Conservation (phyloP, 2,888 invertebrate species). For the Eristalinus aeneus region DNA sequence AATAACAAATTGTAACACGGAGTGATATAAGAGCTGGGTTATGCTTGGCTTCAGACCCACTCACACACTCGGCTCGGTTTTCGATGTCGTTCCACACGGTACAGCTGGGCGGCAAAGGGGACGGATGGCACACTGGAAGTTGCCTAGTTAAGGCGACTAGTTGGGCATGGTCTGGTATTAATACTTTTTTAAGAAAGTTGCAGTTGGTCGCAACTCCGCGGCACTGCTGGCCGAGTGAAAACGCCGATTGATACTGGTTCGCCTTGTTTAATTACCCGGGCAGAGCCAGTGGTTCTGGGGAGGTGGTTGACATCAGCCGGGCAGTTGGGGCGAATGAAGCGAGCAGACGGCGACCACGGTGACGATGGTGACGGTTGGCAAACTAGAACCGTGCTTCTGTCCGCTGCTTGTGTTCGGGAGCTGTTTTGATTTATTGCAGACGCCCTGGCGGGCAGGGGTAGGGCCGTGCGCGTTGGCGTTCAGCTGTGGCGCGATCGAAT, state of each 20-base stretch:
- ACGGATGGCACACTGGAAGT: neutral
- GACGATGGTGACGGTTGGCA: neutral
- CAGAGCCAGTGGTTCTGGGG: constrained; percentile 33
- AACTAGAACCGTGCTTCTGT: constrained; percentile 16
- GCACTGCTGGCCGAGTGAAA: neutral
- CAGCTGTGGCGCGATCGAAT: constrained; percentile 16
- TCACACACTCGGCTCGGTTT: neutral
- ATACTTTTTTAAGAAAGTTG: constrained; percentile 57
- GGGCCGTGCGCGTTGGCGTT: neutral
- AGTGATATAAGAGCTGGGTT: constrained; percentile 63
- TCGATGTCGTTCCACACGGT: neutral
- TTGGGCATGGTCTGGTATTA: constrained; percentile 41
- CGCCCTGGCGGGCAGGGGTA: neutral
- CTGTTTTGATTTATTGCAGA: constrained; percentile 42
- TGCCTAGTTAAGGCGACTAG: constrained; percentile 31
- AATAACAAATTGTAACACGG: constrained; percentile 62
- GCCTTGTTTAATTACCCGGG: constrained; percentile 63
- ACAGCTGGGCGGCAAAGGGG: neutral
- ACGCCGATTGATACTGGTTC: constrained; percentile 40
- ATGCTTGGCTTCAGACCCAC: constrained; percentile 57
- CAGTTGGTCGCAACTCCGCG: constrained; percentile 6
- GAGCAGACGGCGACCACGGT: neutral
- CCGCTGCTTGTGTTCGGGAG: constrained; percentile 20
- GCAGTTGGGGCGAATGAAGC: neutral
- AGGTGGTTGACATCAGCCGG: constrained; percentile 58